Conservation (phyloP, 1,140 invertebrate species). For the Drosophila busckii region DNA sequence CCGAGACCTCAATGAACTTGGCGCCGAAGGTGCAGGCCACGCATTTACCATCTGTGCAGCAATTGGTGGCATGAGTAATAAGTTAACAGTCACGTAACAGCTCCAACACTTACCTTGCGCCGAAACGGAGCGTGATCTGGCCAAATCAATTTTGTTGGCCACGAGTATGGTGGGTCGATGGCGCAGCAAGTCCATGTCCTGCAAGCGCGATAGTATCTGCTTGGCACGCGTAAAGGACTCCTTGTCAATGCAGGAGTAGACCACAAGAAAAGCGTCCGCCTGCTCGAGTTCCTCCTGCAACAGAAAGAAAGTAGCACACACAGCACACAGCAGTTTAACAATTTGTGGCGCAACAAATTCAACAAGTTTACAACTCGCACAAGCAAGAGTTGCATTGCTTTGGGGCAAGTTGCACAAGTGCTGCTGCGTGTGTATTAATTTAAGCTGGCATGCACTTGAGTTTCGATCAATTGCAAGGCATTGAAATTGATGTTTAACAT, state of each 20-base stretch:
- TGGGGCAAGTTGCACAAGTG: too few species aligned
- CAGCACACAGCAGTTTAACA: slow-evolving; percentile 21
- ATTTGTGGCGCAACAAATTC: slow-evolving; percentile 28
- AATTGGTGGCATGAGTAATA: slow-evolving; percentile 3
- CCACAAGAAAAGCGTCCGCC: slow-evolving; percentile 90
- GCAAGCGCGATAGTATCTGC: slow-evolving; percentile 85
- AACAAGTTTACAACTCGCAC: slow-evolving; percentile 37
- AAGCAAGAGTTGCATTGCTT: too few species aligned
- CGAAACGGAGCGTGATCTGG: slow-evolving; percentile 91
- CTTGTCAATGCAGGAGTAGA: slow-evolving; percentile 95
- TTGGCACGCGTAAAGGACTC: slow-evolving; percentile 91
- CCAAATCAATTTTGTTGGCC: slow-evolving; percentile 97
- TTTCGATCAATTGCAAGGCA: too few species aligned
- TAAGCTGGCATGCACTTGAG: too few species aligned
- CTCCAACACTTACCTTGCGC: slow-evolving; percentile 86
- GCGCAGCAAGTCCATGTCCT: slow-evolving; percentile 87
- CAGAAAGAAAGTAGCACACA: background rate
- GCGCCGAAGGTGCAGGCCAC: slow-evolving; percentile 90
- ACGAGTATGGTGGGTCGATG: slow-evolving; percentile 91
- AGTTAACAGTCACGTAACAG: slow-evolving; percentile 15
- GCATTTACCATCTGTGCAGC: slow-evolving; percentile 87
- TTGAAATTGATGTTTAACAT: too few species aligned
- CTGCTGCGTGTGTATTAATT: too few species aligned
- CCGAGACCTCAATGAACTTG: slow-evolving; percentile 94
- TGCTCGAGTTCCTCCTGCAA: slow-evolving; percentile 87